Conservation (phyloP, 1,140 invertebrate genomes). For the Drosophila subobscura region DNA sequence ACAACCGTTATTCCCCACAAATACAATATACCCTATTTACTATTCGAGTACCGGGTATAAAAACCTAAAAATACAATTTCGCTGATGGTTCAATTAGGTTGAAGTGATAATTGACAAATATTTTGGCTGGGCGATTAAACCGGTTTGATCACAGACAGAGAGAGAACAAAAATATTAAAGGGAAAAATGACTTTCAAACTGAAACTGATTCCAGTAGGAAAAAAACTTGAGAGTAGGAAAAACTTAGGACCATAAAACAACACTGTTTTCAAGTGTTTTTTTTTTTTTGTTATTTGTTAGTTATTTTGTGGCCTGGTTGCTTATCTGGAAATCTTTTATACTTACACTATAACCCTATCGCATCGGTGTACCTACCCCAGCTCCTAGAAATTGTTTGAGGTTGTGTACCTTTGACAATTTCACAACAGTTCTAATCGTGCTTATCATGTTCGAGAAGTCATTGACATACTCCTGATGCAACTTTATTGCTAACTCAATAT, state of each 20-base stretch:
- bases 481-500: constrained; percentile 23
- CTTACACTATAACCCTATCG: constrained; percentile 3
- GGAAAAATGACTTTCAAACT: background rate
- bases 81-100: constrained; percentile 51
- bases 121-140: constrained; percentile 5
- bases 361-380: constrained; percentile 9
- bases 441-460: constrained; percentile 84
- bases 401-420: constrained; percentile 23
- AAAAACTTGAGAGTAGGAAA: background rate
- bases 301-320: constrained; percentile 53
- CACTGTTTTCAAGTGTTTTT: background rate
- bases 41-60: too few relatives aligned
- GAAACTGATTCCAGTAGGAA: too few relatives aligned
- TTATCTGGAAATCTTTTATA: constrained; percentile 27
- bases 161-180: background rate
- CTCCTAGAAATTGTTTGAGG: constrained; percentile 20
- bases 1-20: too few relatives aligned
- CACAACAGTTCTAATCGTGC: constrained; percentile 17
- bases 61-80: background rate
- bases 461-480: constrained; percentile 13
- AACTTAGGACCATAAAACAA: background rate
- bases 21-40: too few relatives aligned
- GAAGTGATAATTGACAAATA: constrained; percentile 47
- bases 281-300: too few relatives aligned
- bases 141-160: background rate